Conservation (phyloP, 1,140 invertebrate genomes). For the Lordiphosa clarofinis region DNA sequence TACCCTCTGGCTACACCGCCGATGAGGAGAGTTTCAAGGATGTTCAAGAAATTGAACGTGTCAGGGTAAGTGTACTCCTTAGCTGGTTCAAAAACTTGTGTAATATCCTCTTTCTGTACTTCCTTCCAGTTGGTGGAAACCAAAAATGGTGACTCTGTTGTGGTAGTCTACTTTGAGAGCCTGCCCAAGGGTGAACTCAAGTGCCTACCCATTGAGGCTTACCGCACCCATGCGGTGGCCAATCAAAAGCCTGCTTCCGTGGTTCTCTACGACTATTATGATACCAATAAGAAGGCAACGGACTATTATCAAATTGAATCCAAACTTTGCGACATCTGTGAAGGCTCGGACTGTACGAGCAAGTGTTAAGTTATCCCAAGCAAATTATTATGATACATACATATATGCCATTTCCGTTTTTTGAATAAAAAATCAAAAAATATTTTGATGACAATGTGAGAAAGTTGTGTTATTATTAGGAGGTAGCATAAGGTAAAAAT, state of each 20-base stretch:
- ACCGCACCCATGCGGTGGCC: slow-evolving; percentile 89
- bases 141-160: slow-evolving; percentile 86
- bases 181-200: slow-evolving; percentile 83
- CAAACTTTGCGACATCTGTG: slow-evolving; percentile 67
- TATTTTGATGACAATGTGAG: slow-evolving; percentile 25
- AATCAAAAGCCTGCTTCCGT: slow-evolving; percentile 91
- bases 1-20: slow-evolving; percentile 89
- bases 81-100: too few species aligned
- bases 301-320: slow-evolving; percentile 64
- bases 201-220: slow-evolving; percentile 91
- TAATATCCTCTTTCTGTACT: not conserved
- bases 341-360: slow-evolving; percentile 46
- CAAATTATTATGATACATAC: slow-evolving; percentile 10
- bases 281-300: slow-evolving; percentile 85
- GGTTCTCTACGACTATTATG: slow-evolving; percentile 94
- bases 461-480: not conserved
- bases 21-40: slow-evolving; percentile 59
- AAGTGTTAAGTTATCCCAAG: slow-evolving; percentile 30
- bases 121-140: slow-evolving; percentile 85
- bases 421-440: slow-evolving; percentile 20
- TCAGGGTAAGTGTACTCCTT: slow-evolving; percentile 45
- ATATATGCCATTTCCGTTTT: not conserved
- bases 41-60: slow-evolving; percentile 51
- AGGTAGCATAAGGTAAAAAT: too few species aligned
- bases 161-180: slow-evolving; percentile 92